These are phyloP conservation scores for Petrocephalus sullivani DNA, from an alignment of 2,797 vertebrate genomes.

Conservation along the genomic window DNA sequence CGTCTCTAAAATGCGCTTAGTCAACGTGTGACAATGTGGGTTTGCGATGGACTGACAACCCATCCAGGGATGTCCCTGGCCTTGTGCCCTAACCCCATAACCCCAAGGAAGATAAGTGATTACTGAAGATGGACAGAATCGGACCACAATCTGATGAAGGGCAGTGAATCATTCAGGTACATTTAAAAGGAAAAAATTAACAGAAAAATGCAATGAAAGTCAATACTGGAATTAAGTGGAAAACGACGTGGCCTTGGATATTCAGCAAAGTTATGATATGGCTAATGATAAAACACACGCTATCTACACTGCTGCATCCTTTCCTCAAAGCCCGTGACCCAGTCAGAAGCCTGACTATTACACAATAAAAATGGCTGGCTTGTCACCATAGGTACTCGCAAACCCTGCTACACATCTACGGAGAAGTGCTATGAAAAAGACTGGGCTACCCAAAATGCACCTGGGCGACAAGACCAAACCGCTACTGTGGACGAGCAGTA, in stretches of 20 bases:
- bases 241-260: not conserved
- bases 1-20: not conserved
- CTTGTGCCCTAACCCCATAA: not conserved
- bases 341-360: constrained; percentile 58
- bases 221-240: not conserved
- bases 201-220: not conserved
- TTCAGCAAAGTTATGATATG: constrained; percentile 22
- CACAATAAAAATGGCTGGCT: constrained; percentile 39
- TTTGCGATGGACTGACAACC: not conserved
- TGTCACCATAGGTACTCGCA: not conserved
- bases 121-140: not conserved
- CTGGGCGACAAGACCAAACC: not conserved
- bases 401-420: not conserved
- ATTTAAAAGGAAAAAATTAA: not conserved
- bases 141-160: not conserved
- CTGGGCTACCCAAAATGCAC: not conserved
- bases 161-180: not conserved
- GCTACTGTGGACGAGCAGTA: not conserved
- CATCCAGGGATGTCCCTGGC: not conserved
- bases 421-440: not conserved
- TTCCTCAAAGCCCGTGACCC: constrained; percentile 58
- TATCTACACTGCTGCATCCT: constrained; percentile 34
- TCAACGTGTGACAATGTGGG: not conserved
- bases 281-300: constrained; percentile 51
- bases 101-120: not conserved